These are phyloP conservation scores for Paradisaea rubra DNA, from an alignment of 2,113 vertebrate species.

Conservation along the genomic window DNA sequence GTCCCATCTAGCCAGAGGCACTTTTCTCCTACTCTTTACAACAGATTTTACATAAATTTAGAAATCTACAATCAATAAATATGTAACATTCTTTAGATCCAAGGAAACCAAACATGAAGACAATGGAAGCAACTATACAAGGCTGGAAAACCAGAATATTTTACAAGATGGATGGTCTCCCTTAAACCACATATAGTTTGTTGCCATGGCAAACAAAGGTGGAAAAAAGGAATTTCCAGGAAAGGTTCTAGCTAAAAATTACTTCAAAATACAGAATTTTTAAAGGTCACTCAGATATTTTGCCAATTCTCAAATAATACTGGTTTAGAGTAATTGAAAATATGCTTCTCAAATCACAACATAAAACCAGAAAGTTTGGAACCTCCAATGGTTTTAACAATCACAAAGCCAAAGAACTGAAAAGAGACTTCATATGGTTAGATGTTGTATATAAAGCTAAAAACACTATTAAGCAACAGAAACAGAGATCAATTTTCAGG, in stretches of 20 bases:
- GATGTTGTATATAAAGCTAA: background rate
- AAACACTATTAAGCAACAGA: background rate
- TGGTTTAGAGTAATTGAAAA: background rate
- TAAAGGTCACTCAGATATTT: background rate
- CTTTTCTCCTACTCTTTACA: background rate
- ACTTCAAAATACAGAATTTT: background rate
- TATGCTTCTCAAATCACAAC: background rate
- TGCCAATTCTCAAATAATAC: background rate
- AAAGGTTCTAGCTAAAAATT: background rate
- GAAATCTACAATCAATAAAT: background rate
- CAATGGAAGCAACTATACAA: background rate
- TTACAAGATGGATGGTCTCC: background rate
- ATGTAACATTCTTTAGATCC: background rate
- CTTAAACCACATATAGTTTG: background rate
- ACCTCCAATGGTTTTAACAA: background rate
- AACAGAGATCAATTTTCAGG: background rate
- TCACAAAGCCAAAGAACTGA: background rate
- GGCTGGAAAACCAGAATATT: background rate
- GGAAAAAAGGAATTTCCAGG: background rate
- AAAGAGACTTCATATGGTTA: background rate
- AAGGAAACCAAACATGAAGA: background rate
- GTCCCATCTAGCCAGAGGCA: background rate
- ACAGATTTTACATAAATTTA: background rate
- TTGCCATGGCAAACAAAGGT: background rate
- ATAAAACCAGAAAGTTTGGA: background rate